Evolutionary conservation across 2,113 vertebrate species (phyloP), one percentile per base, ranked within the genome.

Genomic region (Orientallactaga bullata): DNA sequence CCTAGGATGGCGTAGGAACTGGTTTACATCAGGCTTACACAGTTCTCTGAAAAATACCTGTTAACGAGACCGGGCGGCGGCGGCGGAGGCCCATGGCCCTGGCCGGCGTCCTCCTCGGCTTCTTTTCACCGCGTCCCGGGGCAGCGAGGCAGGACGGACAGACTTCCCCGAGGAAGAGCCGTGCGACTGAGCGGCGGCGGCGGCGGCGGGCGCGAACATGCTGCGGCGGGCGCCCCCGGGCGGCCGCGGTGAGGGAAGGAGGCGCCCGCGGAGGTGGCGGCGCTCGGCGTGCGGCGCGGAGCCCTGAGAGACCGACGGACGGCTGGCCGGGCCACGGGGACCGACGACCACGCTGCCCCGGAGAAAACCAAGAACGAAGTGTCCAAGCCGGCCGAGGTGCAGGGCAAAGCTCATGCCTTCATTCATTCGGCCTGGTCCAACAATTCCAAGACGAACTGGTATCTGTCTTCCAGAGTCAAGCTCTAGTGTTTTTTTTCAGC

Each of bases 381-480:
- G 97, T 99, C 99, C 78, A 99, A 99, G 96, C 99, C 99, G 93
- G 98, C 99, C 85, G 99, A 99, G 98, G 99, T 99, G 76, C 99
- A 99, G 98, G 99, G 99, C 89, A 99, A 99, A 99, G 98, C 98
- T 99, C 90, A 99, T 99, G 99, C 99, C 99, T 96, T 99, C 99
- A 0, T 99, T 99, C 89, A 99, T 99, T 97, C 99, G 99, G n/a
- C 99, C 99, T 82, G 99, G 99, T 71, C 99, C 99, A 35, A 99
- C 99, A 93, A 99, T 99, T 95, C 99, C 99, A 30, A 98, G 99
- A 95, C 98, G 99, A 89, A 98, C 99, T 32, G 99, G 99, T 95
- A 97, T 99, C 80, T 99, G 99, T 76, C 98, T 99, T 87, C 98
- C 99, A 32, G 99, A 99, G 66, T 95, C 99, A 37, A 95, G 97